Conservation (phyloP, 2,797 vertebrate species). For the Enteromius anoplus region DNA sequence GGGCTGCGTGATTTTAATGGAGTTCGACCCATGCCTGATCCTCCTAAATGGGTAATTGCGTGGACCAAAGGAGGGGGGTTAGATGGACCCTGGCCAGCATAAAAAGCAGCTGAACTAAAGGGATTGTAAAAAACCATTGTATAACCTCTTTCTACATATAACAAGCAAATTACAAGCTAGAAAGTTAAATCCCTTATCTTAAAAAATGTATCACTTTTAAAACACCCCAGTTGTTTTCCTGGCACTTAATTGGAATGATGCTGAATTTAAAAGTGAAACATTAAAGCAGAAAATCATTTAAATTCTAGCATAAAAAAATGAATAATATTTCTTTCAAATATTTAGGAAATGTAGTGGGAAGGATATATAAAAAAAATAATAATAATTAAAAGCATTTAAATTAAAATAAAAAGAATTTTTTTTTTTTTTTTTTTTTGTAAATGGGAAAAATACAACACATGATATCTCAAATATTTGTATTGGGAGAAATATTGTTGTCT, state of each 20-base stretch:
- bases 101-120: slow-evolving; percentile 25
- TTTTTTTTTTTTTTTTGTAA: too few relatives aligned
- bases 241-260: not conserved
- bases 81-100: slow-evolving; percentile 20
- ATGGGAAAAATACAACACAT: not conserved
- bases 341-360: not conserved
- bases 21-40: slow-evolving; percentile 27
- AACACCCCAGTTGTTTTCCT: not conserved
- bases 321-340: not conserved
- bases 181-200: not conserved
- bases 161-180: slow-evolving; percentile 8
- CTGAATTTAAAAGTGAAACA: not conserved
- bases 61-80: slow-evolving; percentile 1
- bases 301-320: not conserved
- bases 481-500: not conserved
- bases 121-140: slow-evolving; percentile 17
- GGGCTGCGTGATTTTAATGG: slow-evolving; percentile 46
- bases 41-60: slow-evolving; percentile 44
- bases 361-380: not conserved
- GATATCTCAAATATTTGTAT: not conserved
- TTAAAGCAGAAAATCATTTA: not conserved
- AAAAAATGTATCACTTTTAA: not conserved
- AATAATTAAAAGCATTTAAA: too few relatives aligned
- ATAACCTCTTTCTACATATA: slow-evolving; percentile 11
- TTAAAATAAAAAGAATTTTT: too few relatives aligned